Evolutionary conservation across 2,797 vertebrate species (phyloP).

Genomic region (Oophaga sylvatica): DNA sequence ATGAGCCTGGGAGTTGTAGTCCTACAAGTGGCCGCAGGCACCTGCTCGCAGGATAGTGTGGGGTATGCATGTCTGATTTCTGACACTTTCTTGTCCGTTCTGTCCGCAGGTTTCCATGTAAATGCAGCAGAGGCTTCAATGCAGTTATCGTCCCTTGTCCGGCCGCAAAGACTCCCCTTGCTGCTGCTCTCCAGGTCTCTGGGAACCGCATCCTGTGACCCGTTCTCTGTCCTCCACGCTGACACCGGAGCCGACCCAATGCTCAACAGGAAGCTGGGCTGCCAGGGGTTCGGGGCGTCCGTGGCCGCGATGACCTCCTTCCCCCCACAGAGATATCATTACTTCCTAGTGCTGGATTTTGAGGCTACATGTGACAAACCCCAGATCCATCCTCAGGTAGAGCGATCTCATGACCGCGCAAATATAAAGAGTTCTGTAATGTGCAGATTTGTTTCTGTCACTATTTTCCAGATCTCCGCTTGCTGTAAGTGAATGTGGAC

Average conservation of each 20-base stretch:
- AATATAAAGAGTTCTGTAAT: too few species aligned
- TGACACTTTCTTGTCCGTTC: conserved; percentile 57
- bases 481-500: too few species aligned
- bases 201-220: conserved; percentile 70
- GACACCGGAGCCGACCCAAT: conserved; percentile 74
- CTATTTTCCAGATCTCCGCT: too few species aligned
- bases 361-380: conserved; percentile 84
- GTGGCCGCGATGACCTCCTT: conserved; percentile 84
- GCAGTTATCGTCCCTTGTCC: conserved; percentile 76
- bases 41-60: too few species aligned
- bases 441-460: too few species aligned
- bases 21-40: too few species aligned
- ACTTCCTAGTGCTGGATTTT: conserved; percentile 86
- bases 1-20: too few species aligned
- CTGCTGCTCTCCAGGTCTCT: conserved; percentile 75
- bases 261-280: conserved; percentile 81
- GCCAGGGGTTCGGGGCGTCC: conserved; percentile 81
- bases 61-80: not conserved
- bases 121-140: conserved; percentile 79
- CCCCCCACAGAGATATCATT: conserved; percentile 83
- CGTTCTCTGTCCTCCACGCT: conserved; percentile 66
- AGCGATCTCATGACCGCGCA: conserved; percentile 29
- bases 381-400: conserved; percentile 85
- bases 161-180: conserved; percentile 76
- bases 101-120: conserved; percentile 78